Conservation (phyloP, 2,888 invertebrate genomes). For the Schizotus pectinicornis region DNA sequence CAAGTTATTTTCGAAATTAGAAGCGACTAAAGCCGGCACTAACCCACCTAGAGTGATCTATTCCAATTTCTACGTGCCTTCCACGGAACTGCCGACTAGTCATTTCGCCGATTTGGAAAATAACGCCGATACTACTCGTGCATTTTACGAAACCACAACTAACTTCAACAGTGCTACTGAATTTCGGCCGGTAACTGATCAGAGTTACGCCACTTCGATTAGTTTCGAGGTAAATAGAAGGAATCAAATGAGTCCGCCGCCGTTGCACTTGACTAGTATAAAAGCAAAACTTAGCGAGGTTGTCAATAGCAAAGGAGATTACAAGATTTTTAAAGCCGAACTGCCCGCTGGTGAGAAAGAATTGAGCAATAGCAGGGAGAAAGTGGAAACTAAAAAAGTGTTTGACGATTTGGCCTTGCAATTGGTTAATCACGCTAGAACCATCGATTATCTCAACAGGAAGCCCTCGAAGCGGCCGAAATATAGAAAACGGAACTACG, state of each 20-base stretch:
- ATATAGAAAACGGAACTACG: slow-evolving; percentile 40
- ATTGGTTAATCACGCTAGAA: slow-evolving; percentile 56
- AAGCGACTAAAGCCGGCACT: slow-evolving; percentile 9
- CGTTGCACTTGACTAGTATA: slow-evolving; percentile 18
- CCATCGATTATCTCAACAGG: slow-evolving; percentile 46
- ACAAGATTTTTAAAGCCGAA: slow-evolving; percentile 43
- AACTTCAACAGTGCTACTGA: slow-evolving; percentile 30
- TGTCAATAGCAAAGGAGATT: slow-evolving; percentile 22
- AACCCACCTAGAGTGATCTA: slow-evolving; percentile 45
- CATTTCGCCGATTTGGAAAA: background rate
- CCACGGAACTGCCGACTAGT: slow-evolving; percentile 30
- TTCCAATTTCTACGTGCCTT: slow-evolving; percentile 48
- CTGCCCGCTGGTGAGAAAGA: slow-evolving; percentile 10
- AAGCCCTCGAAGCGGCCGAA: slow-evolving; percentile 37
- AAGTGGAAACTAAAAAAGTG: slow-evolving; percentile 31
- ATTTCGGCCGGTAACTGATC: slow-evolving; percentile 52
- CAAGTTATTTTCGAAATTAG: slow-evolving; percentile 21
- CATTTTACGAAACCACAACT: slow-evolving; percentile 28
- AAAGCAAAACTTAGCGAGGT: slow-evolving; percentile 36
- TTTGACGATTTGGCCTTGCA: slow-evolving; percentile 53
- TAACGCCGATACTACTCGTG: background rate
- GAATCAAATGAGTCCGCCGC: slow-evolving; percentile 23
- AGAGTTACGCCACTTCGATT: slow-evolving; percentile 62
- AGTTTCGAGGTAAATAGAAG: slow-evolving; percentile 61
- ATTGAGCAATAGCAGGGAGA: too few relatives aligned